Evolutionary conservation across 64 coral and sea anemone species (phyloP).

Genomic region (Orbicella faveolata): DNA sequence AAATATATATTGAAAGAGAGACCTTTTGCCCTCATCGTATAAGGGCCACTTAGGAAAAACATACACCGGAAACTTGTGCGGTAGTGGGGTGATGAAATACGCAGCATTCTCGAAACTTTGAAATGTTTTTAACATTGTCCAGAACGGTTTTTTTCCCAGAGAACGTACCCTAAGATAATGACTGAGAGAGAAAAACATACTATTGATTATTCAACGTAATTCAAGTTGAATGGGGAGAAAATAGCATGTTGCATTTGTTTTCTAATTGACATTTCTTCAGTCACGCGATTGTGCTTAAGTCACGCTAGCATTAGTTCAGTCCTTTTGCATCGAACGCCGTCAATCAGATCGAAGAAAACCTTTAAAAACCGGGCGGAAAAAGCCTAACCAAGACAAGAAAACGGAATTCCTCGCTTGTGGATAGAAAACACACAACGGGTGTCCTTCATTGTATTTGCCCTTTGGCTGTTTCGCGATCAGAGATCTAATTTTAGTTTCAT

Average conservation of each 20-base stretch:
- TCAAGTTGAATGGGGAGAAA: neutral
- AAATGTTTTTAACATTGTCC: conserved; percentile 5
- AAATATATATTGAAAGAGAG: neutral
- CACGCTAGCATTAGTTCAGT: neutral
- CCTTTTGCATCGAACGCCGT: neutral
- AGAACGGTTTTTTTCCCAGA: neutral
- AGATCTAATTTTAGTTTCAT: neutral
- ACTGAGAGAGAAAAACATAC: neutral
- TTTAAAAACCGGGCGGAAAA: neutral
- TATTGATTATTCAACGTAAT: neutral
- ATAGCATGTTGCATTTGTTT: neutral
- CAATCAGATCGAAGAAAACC: neutral
- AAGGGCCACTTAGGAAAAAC: neutral
- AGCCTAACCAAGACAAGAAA: neutral
- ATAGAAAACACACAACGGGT: neutral
- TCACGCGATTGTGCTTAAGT: neutral
- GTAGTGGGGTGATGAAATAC: conserved; percentile 2
- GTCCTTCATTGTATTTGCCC: neutral
- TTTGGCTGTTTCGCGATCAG: neutral
- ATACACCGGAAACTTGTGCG: neutral
- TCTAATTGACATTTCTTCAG: neutral
- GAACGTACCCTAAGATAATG: neutral
- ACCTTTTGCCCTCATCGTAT: neutral
- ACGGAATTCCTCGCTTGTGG: neutral
- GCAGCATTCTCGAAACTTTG: neutral